phyloP scores from a whole-genome alignment of 2,797 vertebrate species.

The Lophius americanus region DNA sequence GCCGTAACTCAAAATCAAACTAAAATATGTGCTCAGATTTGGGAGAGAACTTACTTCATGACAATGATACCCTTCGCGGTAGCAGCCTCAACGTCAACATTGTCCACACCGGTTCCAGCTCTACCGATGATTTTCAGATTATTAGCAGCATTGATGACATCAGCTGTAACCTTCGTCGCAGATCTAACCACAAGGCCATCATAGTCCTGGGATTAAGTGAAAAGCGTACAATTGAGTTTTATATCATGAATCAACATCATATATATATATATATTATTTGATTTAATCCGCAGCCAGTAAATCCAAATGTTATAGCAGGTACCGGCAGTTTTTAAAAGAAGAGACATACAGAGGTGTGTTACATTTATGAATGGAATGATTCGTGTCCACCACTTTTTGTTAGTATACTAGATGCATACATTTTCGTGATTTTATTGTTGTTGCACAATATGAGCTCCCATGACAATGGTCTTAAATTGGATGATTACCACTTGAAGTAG shows the following conservation, averaged over 20 bases:
- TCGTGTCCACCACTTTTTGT: no score
- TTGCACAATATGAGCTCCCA: no score
- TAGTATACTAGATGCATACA: no score
- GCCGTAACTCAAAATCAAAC: neutral
- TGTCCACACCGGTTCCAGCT: slow-evolving; percentile 96
- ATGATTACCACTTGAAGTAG: no score
- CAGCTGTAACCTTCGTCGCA: slow-evolving; percentile 93
- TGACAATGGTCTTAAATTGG: no score
- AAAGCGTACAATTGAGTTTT: neutral
- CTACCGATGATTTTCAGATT: slow-evolving; percentile 93
- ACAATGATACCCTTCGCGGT: slow-evolving; percentile 94
- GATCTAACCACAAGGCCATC: slow-evolving; percentile 96
- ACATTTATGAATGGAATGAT: no score
- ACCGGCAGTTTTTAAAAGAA: no score
- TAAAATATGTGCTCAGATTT: neutral
- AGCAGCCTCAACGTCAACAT: slow-evolving; percentile 94
- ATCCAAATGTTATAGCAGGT: no score
- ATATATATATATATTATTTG: no score
- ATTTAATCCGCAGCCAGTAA: no score
- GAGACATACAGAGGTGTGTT: no score
- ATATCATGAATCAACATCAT: neutral
- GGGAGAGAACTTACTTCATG: slow-evolving; percentile 90
- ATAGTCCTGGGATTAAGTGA: slow-evolving; percentile 81
- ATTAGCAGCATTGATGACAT: slow-evolving; percentile 86
- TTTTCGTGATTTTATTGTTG: no score